Evolutionary conservation across 2,113 vertebrate genomes (phyloP).

Genomic region (Noctilio leporinus): DNA sequence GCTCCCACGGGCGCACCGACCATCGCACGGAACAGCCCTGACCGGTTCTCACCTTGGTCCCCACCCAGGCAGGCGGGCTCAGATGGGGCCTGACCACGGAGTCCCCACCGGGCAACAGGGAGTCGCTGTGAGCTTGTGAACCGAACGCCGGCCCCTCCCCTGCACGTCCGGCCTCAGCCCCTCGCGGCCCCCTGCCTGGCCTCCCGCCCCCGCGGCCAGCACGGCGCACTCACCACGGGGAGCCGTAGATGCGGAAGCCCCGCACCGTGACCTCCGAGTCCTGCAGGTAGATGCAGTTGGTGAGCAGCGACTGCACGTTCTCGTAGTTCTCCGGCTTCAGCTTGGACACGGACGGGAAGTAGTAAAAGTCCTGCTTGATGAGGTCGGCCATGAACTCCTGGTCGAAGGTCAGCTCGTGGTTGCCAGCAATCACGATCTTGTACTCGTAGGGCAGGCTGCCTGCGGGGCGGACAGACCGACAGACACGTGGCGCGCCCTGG

Average conservation of each 20-base stretch:
- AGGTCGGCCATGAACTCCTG: constrained; percentile 99
- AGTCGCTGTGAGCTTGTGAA: neutral
- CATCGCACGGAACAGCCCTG: neutral
- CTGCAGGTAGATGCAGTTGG: constrained; percentile 98
- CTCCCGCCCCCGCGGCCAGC: fast-evolving
- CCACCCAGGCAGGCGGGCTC: neutral
- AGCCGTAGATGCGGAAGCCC: constrained; percentile 94
- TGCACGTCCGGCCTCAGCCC: neutral
- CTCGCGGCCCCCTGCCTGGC: fast-evolving
- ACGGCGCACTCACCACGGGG: constrained; percentile 89
- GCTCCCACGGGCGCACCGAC: neutral
- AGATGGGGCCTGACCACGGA: fast-evolving
- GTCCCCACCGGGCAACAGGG: neutral
- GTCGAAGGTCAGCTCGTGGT: constrained; percentile 97
- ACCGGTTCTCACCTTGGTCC: neutral
- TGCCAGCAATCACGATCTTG: constrained; percentile 96
- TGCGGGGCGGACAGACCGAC: constrained; percentile 68
- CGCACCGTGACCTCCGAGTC: constrained; percentile 95
- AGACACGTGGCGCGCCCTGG: fast-evolving
- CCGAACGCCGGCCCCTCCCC: no score
- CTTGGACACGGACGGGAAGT: constrained; percentile 96
- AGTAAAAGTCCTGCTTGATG: constrained; percentile 99
- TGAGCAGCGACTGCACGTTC: constrained; percentile 95
- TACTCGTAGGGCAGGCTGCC: constrained; percentile 96
- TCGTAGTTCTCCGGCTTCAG: constrained; percentile 97